Base-by-base conservation (phyloP, 2,888 invertebrate genomes). In the Epistrophe eligans region DNA sequence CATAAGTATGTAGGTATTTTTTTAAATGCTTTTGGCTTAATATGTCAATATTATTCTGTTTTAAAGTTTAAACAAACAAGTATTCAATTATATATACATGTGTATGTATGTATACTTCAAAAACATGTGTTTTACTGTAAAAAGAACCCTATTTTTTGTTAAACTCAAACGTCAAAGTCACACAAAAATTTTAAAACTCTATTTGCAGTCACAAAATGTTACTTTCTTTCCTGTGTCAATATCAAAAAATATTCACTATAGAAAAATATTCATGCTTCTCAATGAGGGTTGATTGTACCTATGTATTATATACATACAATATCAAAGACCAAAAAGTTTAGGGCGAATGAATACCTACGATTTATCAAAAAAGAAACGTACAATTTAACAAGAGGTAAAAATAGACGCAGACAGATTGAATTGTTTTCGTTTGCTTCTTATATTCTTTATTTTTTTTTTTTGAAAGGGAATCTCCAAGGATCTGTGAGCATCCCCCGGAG, bases 351-450 rank as follows among this genome's bases (percentile, higher is more conserved):
- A 45, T 35, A 17, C 58, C 58, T 15, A 50, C 9, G 40, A 60
- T 77, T 70, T 73, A 73, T 57, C 58, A 67, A 77, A 32, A 28
- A 40, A 60, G 6, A 40, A 40, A 17, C 40, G 48, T 67, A 60
- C 64, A 35, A 50, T 66, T 73, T 73, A 73, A 62, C 83, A 38
- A 77, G 58, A 77, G 62, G 66, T 62, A 79, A 79, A 73, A 83
- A 74, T 70, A 45, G 57, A 70, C 67, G 24, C 70, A 79, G 73
- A 64, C 73, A 77, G 60, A 52, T 43, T 55, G 52, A 35, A 62
- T 70, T 77, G 72, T 77, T 77, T 83, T 58, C 67, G 38, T 38
- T 73, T 73, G 57, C 15, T 40, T 43, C 62, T 60, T 24, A 24
- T 24, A 24, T 24, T 3, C 40, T 15, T 11, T 43, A 43, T 10